Conservation (phyloP, 2,113 vertebrate species). For the Calypte anna region DNA sequence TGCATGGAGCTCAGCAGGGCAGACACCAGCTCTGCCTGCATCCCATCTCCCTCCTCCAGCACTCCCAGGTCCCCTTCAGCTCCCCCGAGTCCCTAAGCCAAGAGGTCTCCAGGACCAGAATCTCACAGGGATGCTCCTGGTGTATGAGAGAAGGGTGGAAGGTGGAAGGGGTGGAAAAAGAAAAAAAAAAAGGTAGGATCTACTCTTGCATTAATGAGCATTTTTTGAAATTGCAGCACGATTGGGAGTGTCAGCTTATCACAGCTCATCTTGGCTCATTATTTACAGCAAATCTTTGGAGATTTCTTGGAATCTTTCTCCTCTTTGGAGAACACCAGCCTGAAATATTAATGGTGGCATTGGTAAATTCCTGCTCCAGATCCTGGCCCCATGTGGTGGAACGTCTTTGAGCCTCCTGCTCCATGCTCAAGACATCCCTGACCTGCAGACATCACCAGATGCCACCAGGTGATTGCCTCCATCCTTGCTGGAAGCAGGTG, state of each 20-base stretch:
- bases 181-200: neutral
- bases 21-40: neutral
- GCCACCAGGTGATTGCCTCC: accelerated
- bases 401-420: accelerated
- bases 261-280: neutral
- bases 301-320: no score
- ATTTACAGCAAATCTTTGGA: neutral
- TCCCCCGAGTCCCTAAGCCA: accelerated
- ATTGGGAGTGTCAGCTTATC: neutral
- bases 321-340: neutral
- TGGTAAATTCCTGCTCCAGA: neutral
- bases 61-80: no score
- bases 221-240: accelerated
- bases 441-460: neutral
- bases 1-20: neutral
- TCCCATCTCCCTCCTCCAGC: neutral
- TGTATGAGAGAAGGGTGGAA: neutral
- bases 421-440: neutral
- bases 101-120: neutral
- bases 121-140: neutral
- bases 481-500: neutral
- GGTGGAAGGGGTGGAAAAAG: no score
- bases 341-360: accelerated
- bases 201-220: accelerated
- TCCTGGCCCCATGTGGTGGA: accelerated